Conservation (phyloP, 53 echinoderm and acorn worm species). For the Stichopus horrens region DNA sequence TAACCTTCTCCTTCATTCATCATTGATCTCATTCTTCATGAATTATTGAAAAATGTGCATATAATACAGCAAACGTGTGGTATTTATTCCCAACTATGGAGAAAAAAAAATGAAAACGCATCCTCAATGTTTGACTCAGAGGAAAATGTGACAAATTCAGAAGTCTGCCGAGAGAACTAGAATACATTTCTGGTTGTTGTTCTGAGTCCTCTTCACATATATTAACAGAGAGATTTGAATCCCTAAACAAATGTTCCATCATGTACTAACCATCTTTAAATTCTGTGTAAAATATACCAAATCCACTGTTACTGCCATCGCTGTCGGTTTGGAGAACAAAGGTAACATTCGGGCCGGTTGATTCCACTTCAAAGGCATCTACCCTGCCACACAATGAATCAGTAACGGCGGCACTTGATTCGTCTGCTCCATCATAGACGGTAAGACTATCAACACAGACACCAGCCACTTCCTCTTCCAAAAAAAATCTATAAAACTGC, state of each 20-base stretch:
- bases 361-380: conserved; percentile 64
- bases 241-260: background rate
- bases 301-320: conserved; percentile 73
- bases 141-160: too few relatives aligned
- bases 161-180: too few relatives aligned
- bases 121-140: too few relatives aligned
- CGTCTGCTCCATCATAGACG: conserved; percentile 72
- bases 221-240: background rate
- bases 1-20: too few relatives aligned
- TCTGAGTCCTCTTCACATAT: background rate
- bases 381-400: conserved; percentile 70
- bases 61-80: too few relatives aligned
- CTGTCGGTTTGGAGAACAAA: conserved; percentile 78
- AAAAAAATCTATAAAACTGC: conserved; percentile 80
- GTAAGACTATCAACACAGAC: conserved; percentile 77
- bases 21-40: too few relatives aligned
- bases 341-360: conserved; percentile 59
- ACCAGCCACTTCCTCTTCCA: conserved; percentile 76
- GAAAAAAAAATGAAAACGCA: too few relatives aligned
- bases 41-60: too few relatives aligned
- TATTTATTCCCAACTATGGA: too few relatives aligned
- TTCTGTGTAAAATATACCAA: conserved; percentile 82
- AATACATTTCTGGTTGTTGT: too few relatives aligned
- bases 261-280: conserved; percentile 74
- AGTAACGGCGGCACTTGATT: conserved; percentile 57